Evolutionary conservation across 35 echinoderm and acorn worm species (phyloP), one percentile per base, ranked within the genome.

Genomic region (Ophioderma brevispina): DNA sequence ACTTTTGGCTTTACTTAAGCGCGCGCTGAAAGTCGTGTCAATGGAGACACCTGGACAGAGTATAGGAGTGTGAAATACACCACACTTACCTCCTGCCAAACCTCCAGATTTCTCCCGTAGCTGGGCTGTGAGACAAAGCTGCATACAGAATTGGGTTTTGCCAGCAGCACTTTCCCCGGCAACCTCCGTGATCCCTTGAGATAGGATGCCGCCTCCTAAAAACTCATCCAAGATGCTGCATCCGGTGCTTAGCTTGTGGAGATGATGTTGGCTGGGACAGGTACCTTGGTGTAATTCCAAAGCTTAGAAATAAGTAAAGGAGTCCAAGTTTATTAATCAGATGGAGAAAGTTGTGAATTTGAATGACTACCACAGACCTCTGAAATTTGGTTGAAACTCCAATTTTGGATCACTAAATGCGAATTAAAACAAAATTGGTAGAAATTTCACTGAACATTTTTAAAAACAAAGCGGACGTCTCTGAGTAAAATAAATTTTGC

Each of bases 151-250:
- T 49, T 99, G 97, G 13, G 97, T 99, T 35, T 99, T 99, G 1
- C 97, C 97, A 25, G 93, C 88, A 33, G 97, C 97, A 76, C 97
- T 99, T 80, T 99, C 94, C 14, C 97, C 97, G 23, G 94, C 91
- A 77, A 99, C 90, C 63, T 99, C 97, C 14, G 97, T 99, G 79
- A 99, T 93, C 31, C 97, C 97, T 63, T 88, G 87, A 0, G 91
- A 78, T 1, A 93, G 80, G 83, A 99, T 88, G 11, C 97, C 97
- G 76, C 97, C 97, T 40, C 81, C 82, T 10, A 99, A 91, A 64
- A 99, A 93, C 18, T 88, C 88, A 91, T 99, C 97, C 15, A 99
- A 85, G 84, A 93, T 64, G 8, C 77, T 46, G 41, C 97, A 99
- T 32, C 97, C 97, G 13, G 88, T 85, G 23, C 81, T 84, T 33